A percentile compares a stretch with the other conserved stretches of the same genome.
phyloP scores from a whole-genome alignment of 2,113 vertebrate genomes.

The Zapus hudsonius region DNA sequence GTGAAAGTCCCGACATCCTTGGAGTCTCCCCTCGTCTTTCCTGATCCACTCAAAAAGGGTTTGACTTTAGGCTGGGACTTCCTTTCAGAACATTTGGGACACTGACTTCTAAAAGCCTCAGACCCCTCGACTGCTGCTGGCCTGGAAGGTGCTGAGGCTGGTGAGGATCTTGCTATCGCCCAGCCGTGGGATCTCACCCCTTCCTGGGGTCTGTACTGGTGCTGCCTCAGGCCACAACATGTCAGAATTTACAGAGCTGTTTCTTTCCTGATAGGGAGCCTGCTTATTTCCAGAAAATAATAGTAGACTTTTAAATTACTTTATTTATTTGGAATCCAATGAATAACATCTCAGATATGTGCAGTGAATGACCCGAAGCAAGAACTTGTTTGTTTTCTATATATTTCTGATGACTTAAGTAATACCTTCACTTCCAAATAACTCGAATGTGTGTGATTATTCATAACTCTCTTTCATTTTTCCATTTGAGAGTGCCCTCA shows the following conservation, averaged over 20 bases:
- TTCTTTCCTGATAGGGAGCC: not conserved
- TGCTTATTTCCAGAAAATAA: not conserved
- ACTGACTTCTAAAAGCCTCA: not conserved
- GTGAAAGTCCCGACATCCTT: not conserved
- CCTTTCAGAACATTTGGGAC: not conserved
- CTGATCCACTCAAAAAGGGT: not conserved
- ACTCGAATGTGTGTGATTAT: too few species aligned
- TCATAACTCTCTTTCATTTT: not conserved
- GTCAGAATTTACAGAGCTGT: accelerated
- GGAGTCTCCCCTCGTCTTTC: not conserved
- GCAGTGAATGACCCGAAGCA: not conserved
- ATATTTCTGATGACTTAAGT: not conserved
- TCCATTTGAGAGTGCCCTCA: not conserved
- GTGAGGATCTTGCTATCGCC: accelerated
- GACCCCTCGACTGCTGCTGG: not conserved
- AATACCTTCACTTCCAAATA: not conserved
- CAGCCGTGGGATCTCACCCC: not conserved
- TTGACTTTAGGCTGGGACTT: not conserved
- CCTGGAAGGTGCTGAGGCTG: not conserved
- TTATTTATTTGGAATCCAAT: not conserved
- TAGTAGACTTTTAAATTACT: not conserved
- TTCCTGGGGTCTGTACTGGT: not conserved
- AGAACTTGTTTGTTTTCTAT: not conserved
- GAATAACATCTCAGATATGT: not conserved
- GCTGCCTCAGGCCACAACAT: not conserved